These are phyloP conservation scores for Blomia tropicalis DNA, from an alignment of 2,888 invertebrate species.

Conservation along the genomic window DNA sequence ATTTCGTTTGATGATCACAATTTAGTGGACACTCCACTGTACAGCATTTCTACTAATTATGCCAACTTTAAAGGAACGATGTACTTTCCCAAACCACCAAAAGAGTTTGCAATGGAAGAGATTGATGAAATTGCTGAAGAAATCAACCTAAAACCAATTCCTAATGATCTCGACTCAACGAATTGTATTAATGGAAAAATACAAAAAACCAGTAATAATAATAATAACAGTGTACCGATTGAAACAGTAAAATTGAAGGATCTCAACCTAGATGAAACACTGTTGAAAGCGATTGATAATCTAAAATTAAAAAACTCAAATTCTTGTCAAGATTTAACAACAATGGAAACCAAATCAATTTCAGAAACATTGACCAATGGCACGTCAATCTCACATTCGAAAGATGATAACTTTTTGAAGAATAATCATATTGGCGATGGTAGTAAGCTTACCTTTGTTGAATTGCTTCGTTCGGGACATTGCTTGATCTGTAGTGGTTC, in stretches of 20 bases:
- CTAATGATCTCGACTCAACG: not conserved
- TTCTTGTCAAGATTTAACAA: conserved; percentile 1
- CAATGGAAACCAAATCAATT: not conserved
- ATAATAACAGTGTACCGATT: not conserved
- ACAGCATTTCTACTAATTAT: not conserved
- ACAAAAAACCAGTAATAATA: not conserved
- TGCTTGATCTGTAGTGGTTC: conserved; percentile 22
- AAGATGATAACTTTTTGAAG: not conserved
- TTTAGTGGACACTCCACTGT: not conserved
- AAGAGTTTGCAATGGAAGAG: conserved; percentile 28
- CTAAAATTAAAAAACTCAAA: not conserved
- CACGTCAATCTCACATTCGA: not conserved
- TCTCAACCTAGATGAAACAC: not conserved
- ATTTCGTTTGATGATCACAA: not conserved
- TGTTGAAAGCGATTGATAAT: not conserved
- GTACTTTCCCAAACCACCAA: conserved; percentile 31
- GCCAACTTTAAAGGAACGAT: conserved; percentile 29
- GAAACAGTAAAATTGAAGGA: not conserved
- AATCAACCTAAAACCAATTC: not conserved
- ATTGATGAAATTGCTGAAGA: conserved; percentile 18
- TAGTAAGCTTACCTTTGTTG: conserved; percentile 20
- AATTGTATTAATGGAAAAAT: not conserved
- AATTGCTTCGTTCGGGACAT: conserved; percentile 19
- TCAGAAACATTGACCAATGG: not conserved
- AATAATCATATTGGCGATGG: not conserved